Base-by-base conservation (phyloP, 1,140 invertebrate species). In the Agrypnia vestita region DNA sequence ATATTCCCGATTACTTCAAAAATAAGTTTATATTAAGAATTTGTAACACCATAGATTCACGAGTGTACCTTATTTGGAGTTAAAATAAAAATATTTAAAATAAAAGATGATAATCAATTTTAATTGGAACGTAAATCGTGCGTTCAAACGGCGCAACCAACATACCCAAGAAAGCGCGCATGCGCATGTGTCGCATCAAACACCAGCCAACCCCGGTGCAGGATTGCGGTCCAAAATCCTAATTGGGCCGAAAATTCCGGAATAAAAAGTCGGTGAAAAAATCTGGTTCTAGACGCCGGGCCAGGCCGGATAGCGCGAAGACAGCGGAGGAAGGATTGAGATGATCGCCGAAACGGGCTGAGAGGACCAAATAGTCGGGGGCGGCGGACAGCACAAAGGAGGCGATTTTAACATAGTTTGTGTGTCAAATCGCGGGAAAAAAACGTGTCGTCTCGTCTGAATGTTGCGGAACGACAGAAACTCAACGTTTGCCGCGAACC, bases 351-450 rank as follows among this genome's bases (percentile, higher is more conserved):
- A 69, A 44, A 49, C 11, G 19, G 53, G 53, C 47, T 35, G 25
- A 55, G 53, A 35, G 69, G 51, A 51, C 51, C 47, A 12, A n/a
- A 53, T 53, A 73, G 49, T 35, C 6, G 9, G 19, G 49, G 11
- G 4, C 19, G 17, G n/a, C 17, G 75, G 69, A 72, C 81, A 64
- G 74, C 46, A 79, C 78, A 77, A 79, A 79, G 78, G 79, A 49
- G 56, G 49, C 43, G 47, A 76, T 78, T 80, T 78, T 82, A 77
- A 80, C 81, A 82, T 82, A 82, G 80, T 80, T 80, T 80, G 51
- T 82, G 76, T 82, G 81, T 80, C 81, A 82, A 79, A 62, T 17
- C 21, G 35, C 46, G 43, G 17, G 67, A 72, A 78, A 78, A n/a
- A 78, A 78, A 72, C 72, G 77, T 78, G 77, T 78, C 55, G 17